phyloP scores from a whole-genome alignment of 2,888 invertebrate genomes.

The Acrobasis repandana region DNA sequence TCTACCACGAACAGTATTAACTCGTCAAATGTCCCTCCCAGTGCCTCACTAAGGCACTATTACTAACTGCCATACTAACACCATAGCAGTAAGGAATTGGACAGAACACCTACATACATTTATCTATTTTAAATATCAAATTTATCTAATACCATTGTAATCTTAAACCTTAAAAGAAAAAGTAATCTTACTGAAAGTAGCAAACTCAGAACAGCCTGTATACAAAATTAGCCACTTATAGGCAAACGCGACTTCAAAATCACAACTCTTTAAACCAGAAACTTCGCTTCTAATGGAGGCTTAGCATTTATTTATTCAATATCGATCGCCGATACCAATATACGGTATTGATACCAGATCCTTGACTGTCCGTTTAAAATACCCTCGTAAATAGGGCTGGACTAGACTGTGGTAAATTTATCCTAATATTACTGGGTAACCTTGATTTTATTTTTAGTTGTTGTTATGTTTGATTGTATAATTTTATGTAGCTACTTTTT shows the following conservation, averaged over 20 bases:
- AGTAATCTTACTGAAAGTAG: no score
- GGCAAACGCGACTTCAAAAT: slow-evolving; percentile 14
- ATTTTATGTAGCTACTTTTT: not conserved
- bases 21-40: no score
- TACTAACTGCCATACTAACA: no score
- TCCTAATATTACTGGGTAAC: slow-evolving; percentile 13
- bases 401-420: slow-evolving; percentile 19
- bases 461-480: not conserved
- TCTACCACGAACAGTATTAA: no score
- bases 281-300: slow-evolving; percentile 17
- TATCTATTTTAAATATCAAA: no score
- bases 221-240: slow-evolving; percentile 11
- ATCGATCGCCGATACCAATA: slow-evolving; percentile 18
- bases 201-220: not conserved
- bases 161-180: no score
- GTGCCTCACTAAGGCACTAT: no score
- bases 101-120: no score
- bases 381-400: not conserved
- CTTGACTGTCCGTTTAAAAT: slow-evolving; percentile 19
- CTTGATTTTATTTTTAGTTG: slow-evolving; percentile 13
- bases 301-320: slow-evolving; percentile 19
- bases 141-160: no score
- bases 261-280: slow-evolving; percentile 17
- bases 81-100: no score
- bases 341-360: slow-evolving; percentile 15